Evolutionary conservation across 2,888 invertebrate species (phyloP).

Genomic region (Polydrusus tereticollis): DNA sequence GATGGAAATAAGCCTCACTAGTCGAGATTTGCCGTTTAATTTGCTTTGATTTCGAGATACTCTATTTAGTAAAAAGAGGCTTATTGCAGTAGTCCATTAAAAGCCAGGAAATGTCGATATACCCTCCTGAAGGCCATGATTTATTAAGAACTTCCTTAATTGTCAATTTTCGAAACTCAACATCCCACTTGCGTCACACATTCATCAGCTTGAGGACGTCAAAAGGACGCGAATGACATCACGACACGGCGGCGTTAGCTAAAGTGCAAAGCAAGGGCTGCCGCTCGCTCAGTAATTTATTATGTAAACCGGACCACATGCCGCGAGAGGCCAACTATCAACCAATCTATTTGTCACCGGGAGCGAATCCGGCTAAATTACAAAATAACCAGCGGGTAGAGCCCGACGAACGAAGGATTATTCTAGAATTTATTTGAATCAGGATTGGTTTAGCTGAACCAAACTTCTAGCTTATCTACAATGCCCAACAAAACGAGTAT

Average conservation of each 20-base stretch:
- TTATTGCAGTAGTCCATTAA: no score
- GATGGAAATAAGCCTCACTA: no score
- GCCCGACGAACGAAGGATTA: conserved; percentile 20
- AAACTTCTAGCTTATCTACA: background rate
- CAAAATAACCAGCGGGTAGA: conserved; percentile 21
- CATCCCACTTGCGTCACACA: background rate
- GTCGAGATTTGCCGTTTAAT: no score
- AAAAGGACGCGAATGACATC: conserved; percentile 7
- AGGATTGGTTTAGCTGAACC: background rate
- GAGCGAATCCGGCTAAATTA: conserved; percentile 22
- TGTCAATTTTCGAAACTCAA: background rate
- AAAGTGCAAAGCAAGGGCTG: conserved; percentile 15
- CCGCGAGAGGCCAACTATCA: conserved; percentile 15
- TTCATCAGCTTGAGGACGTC: conserved; percentile 19
- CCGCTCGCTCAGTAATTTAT: conserved; percentile 21
- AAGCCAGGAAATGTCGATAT: no score
- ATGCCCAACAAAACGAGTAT: background rate
- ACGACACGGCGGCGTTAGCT: background rate
- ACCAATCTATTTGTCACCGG: conserved; percentile 32
- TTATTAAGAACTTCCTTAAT: background rate
- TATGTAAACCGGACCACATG: conserved; percentile 30
- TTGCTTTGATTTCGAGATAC: no score
- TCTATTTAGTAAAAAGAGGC: no score
- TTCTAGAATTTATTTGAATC: conserved; percentile 14
- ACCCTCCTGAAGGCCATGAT: no score